Percentiles rank a stretch among this genome's conserved stretches.
These are phyloP conservation scores for Sebastolobus alascanus DNA, from an alignment of 2,797 vertebrate species.

Conservation along the genomic window DNA sequence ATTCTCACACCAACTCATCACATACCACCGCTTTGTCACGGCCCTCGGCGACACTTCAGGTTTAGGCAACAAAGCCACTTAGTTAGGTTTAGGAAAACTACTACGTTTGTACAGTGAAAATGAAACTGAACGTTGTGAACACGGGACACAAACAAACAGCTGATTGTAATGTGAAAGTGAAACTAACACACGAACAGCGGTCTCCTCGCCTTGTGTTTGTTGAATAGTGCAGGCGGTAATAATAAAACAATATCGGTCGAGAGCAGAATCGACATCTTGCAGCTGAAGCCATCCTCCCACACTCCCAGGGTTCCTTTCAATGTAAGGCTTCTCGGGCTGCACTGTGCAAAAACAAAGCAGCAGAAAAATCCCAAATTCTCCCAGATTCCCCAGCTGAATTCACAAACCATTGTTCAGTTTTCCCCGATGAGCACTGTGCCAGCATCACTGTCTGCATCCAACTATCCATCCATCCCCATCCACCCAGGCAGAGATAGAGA, in stretches of 20 bases:
- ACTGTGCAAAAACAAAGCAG: conserved; percentile 37
- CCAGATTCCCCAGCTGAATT: conserved; percentile 28
- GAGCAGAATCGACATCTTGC: conserved; percentile 19
- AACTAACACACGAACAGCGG: no score
- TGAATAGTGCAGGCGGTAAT: not conserved
- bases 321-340: not conserved
- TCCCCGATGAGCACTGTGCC: conserved; percentile 5
- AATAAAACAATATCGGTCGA: not conserved
- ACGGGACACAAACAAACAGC: no score
- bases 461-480: conserved; percentile 25
- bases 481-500: not conserved
- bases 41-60: no score
- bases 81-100: no score
- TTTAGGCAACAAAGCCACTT: no score
- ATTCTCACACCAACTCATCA: no score
- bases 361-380: conserved; percentile 24
- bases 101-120: no score
- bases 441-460: conserved; percentile 28
- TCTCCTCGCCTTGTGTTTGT: no score
- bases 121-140: no score
- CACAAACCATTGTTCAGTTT: conserved; percentile 10
- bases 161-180: no score
- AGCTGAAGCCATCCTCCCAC: conserved; percentile 20
- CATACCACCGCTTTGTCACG: no score
- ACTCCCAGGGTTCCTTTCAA: conserved; percentile 13